Evolutionary conservation across 2,797 vertebrate species (phyloP).

Genomic region (Alcedo atthis): DNA sequence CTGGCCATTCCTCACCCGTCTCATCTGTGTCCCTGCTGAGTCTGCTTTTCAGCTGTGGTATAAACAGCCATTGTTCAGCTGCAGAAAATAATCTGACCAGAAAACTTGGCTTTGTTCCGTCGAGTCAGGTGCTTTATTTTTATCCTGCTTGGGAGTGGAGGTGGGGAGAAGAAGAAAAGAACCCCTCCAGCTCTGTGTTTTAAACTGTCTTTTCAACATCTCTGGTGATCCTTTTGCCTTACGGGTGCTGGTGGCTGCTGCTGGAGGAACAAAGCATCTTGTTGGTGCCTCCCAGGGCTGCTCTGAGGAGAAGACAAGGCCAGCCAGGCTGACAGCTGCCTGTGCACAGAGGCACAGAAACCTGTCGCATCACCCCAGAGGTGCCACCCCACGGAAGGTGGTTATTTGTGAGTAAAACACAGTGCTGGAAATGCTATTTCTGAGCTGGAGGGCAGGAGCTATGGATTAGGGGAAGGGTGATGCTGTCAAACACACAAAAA

Average conservation of each 20-base stretch:
- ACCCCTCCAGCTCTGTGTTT: background rate
- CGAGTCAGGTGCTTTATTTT: background rate
- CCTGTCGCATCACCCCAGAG: rapidly evolving
- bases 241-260: background rate
- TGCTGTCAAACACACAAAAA: background rate
- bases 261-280: background rate
- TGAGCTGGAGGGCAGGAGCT: background rate
- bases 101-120: constrained; percentile 18
- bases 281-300: background rate
- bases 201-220: background rate
- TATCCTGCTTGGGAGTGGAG: background rate
- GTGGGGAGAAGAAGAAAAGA: rapidly evolving
- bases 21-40: background rate
- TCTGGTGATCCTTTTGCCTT: background rate
- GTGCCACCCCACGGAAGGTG: rapidly evolving
- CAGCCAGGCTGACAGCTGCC: background rate
- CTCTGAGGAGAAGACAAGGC: background rate
- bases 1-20: background rate
- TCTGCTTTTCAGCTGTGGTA: constrained; percentile 17
- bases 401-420: background rate
- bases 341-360: background rate
- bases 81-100: background rate
- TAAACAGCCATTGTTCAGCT: background rate
- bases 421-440: background rate
- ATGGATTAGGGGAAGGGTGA: background rate